Percentiles rank a stretch among this genome's conserved stretches.
phyloP scores from a whole-genome alignment of 2,113 vertebrate genomes.

The Erinaceus europaeus region DNA sequence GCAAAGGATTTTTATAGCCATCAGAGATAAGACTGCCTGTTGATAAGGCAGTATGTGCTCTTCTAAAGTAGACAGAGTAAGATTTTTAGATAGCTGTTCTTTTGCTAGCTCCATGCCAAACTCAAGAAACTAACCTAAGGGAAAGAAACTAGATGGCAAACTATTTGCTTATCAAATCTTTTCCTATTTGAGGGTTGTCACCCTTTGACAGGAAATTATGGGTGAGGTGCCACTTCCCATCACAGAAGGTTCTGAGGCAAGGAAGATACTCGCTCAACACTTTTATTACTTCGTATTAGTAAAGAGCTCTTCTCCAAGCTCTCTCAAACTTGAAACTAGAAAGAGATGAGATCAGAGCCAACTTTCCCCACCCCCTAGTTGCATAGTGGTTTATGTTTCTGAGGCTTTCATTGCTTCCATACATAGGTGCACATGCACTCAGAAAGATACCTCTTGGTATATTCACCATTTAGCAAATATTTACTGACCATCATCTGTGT shows the following conservation, averaged over 20 bases:
- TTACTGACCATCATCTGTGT: too few relatives aligned
- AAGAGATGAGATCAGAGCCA: not conserved
- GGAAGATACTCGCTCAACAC: not conserved
- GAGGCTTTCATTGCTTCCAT: too few relatives aligned
- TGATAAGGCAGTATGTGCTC: not conserved
- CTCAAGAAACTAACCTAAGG: not conserved
- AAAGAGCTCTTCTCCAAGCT: not conserved
- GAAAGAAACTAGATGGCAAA: constrained; percentile 57
- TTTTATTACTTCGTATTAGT: not conserved
- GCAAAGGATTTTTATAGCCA: constrained; percentile 28
- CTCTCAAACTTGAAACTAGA: not conserved
- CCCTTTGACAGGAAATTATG: not conserved
- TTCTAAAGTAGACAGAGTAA: not conserved
- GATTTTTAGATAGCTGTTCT: constrained; percentile 34
- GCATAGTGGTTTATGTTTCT: not conserved
- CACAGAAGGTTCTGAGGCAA: not conserved
- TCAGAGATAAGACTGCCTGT: constrained; percentile 46
- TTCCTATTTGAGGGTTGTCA: constrained; percentile 55
- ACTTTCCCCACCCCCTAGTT: not conserved
- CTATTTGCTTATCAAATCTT: constrained; percentile 58
- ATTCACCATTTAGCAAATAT: not conserved
- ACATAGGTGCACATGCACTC: fast-evolving
- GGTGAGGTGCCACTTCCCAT: not conserved
- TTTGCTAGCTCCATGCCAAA: constrained; percentile 50
- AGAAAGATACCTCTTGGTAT: not conserved